Evolutionary conservation across 1,140 invertebrate genomes (phyloP), one percentile per base, ranked within the genome.

Genomic region (Trinorchestia longiramus): DNA sequence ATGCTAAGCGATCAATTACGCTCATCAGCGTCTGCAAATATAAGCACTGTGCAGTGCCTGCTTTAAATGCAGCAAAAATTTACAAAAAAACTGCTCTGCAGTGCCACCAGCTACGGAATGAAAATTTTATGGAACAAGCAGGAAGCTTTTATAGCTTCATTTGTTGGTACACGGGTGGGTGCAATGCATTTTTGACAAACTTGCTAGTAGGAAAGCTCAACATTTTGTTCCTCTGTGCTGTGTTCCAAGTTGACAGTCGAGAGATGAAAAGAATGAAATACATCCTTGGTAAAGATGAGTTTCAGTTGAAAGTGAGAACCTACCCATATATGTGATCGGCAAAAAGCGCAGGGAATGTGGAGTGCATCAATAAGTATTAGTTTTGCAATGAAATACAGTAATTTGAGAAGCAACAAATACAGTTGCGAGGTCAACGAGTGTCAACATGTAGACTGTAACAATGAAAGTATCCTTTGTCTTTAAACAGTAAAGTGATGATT

Each of bases 1-100:
- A 94, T 94, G 92, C 92, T 94, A 94, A 94, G 44, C 92, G 41
- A 44, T 94, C 44, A 94, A 94, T 94, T 94, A 94, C 44, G 44
- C 62, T 47, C 41, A 94, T 94, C 92, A 43, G 92, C 41, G 44
- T 3, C 41, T 94, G 92, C 43, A 47, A 94, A 40, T 94, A 11
- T 17, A 44, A 90, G 62, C 62, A 11, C 28, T 36, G 15, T 3
- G 62, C 62, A 28, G 62, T 77, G 62, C 62, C 62, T 28, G 62
- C 62, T 77, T 19, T 77, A 77, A 77, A 77, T 77, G 62, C 62
- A 77, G 62, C 62, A 77, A 77, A 77, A 77, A 77, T 36, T 77
- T 28, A 77, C 62, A 77, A 77, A 77, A 36, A 77, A 77, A n/a
- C n/a, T 77, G 28, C 62, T 23, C 62, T 77, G 62, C 62, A 77